phyloP scores from a whole-genome alignment of 2,113 vertebrate species.

The Urocolius indicus region DNA sequence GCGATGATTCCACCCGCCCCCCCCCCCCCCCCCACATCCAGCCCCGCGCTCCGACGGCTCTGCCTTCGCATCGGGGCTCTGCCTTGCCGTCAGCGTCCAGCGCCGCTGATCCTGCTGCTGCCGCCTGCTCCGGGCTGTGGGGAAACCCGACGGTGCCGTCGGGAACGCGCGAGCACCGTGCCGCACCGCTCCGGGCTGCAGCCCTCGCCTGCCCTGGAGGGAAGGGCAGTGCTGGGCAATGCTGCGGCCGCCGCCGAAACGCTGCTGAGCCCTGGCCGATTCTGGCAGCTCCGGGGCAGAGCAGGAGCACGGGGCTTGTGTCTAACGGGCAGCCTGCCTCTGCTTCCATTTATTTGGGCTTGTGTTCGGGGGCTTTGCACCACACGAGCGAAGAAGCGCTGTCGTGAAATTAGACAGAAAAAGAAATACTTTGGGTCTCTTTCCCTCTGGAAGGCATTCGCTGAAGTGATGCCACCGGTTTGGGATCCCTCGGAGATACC shows the following conservation, averaged over 20 bases:
- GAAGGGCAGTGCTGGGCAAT: too few relatives aligned
- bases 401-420: rapidly evolving
- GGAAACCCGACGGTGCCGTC: too few relatives aligned
- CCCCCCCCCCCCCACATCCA: too few relatives aligned
- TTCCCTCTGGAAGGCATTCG: rapidly evolving
- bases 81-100: not conserved
- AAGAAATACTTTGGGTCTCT: not conserved
- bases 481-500: rapidly evolving
- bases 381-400: not conserved
- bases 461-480: rapidly evolving
- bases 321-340: not conserved
- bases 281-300: not conserved
- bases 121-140: rapidly evolving
- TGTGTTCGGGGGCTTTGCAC: not conserved
- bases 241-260: not conserved
- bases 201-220: rapidly evolving
- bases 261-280: rapidly evolving
- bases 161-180: rapidly evolving
- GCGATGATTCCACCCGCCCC: too few relatives aligned
- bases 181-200: not conserved
- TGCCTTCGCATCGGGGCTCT: rapidly evolving
- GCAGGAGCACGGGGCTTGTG: not conserved
- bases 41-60: rapidly evolving
- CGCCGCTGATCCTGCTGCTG: rapidly evolving
- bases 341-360: rapidly evolving